A percentile compares a stretch with the other conserved stretches of the same genome.
These are phyloP conservation scores for Elymnias hypermnestra DNA, from an alignment of 1,140 invertebrate genomes.

Conservation along the genomic window DNA sequence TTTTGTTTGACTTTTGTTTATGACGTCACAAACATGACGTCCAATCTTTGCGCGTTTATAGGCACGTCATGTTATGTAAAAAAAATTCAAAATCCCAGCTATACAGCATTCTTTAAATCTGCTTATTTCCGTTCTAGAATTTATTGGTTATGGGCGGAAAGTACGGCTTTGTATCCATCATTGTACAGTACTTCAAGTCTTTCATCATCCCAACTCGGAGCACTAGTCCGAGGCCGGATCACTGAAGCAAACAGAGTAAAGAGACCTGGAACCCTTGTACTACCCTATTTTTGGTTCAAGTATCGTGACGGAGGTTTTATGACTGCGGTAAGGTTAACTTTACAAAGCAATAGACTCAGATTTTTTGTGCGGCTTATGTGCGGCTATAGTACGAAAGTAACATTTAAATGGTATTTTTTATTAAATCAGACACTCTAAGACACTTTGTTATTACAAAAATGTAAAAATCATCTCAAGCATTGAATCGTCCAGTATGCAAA, in stretches of 20 bases:
- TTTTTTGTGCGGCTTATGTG: too few relatives aligned
- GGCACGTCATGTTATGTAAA: too few relatives aligned
- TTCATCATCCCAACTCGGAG: slow-evolving; percentile 62
- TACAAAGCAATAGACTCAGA: too few relatives aligned
- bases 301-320: slow-evolving; percentile 80
- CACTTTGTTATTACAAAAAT: too few relatives aligned
- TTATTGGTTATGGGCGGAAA: slow-evolving; percentile 81
- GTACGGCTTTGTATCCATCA: slow-evolving; percentile 80
- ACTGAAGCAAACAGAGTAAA: slow-evolving; percentile 78
- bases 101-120: neutral
- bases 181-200: slow-evolving; percentile 79
- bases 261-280: slow-evolving; percentile 57
- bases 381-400: too few relatives aligned
- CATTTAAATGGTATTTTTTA: too few relatives aligned
- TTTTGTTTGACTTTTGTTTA: too few relatives aligned
- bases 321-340: slow-evolving; percentile 57
- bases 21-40: too few relatives aligned
- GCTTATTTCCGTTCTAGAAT: slow-evolving; percentile 72
- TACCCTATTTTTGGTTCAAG: slow-evolving; percentile 84
- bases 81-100: neutral
- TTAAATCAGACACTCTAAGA: too few relatives aligned
- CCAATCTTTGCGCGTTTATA: neutral
- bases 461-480: too few relatives aligned
- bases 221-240: slow-evolving; percentile 79
- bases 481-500: too few relatives aligned